Evolutionary conservation across 2,113 vertebrate species (phyloP), one percentile per base, ranked within the genome.

Genomic region (Turdus rufiventris): DNA sequence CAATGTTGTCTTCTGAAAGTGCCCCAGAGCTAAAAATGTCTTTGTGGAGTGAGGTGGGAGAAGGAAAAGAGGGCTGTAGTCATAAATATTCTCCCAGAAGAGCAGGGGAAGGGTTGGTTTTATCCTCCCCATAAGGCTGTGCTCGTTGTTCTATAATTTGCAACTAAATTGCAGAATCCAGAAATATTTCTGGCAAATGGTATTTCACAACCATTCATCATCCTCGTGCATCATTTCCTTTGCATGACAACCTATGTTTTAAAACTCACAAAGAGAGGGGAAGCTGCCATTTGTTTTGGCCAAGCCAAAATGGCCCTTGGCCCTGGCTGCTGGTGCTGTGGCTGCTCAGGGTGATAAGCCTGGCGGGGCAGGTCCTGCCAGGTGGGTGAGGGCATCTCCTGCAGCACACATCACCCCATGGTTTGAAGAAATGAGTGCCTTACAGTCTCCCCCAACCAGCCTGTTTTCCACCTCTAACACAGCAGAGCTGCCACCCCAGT

Each of bases 231-330:
- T 75, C 6, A 88, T 94, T 96, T 96, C 93, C 93, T 93, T 88
- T 87, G 17, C 56, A 84, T 88, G 95, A 96, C 95, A 97, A 50
- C 85, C 93, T 89, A 2, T 91, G 94, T 84, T 96, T 97, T 86
- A 67, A 81, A 84, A 72, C 88, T 88, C 19, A 23, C 95, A 93
- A 9, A 56, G 90, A 73, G 72, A 93, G 53, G 72, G 92, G 94
- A 96, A 96, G 31, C 90, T 92, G 94, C 88, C 92, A 92, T 96
- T 96, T 96, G 85, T 91, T 94, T 97, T 94, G 92, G 94, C 95
- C 85, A 33, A 84, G 79, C 68, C 73, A 31, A 65, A 94, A 61
- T 31, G 43, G 5, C 68, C 3, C 88, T 91, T 96, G 95, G 93
- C 75, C 13, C 23, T 0, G 40, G 7, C 48, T 19, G 12, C 4